A percentile compares a stretch with the other conserved stretches of the same genome.
Evolutionary conservation across 2,797 vertebrate genomes (phyloP).

Genomic region (Callimico goeldii): DNA sequence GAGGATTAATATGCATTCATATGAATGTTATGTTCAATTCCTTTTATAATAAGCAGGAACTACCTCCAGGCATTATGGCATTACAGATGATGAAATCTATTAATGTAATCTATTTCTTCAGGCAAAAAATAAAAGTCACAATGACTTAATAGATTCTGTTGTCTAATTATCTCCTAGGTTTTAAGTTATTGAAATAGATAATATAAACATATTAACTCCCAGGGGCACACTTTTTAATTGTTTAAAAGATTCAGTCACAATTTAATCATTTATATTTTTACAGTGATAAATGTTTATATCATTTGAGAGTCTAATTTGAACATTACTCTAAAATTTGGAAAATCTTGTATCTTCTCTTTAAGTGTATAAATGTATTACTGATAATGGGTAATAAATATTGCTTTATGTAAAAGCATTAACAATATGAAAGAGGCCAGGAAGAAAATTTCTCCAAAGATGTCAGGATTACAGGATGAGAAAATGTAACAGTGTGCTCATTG

Average conservation of each 20-base stretch:
- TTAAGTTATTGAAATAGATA: constrained; percentile 13
- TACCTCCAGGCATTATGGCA: neutral
- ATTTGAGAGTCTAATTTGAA: neutral
- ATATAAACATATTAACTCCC: constrained; percentile 26
- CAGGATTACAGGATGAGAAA: neutral
- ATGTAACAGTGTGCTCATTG: neutral
- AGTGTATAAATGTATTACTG: neutral
- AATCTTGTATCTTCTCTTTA: neutral
- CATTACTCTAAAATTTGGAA: neutral
- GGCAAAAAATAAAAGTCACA: constrained; percentile 44
- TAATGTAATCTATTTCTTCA: constrained; percentile 49
- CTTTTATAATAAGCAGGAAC: constrained; percentile 45
- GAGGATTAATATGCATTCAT: neutral
- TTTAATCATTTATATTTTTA: constrained; percentile 46
- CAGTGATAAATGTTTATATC: neutral
- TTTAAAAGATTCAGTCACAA: constrained; percentile 58
- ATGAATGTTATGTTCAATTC: constrained; percentile 34
- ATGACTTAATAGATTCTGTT: constrained; percentile 61
- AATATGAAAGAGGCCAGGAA: neutral
- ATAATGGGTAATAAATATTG: neutral
- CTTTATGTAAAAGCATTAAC: neutral
- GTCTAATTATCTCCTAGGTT: constrained; percentile 66
- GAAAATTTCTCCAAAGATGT: constrained; percentile 10
- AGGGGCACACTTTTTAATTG: neutral
- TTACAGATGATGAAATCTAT: constrained; percentile 3